Base-by-base conservation (phyloP, 2,888 invertebrate genomes). In the Troides aeacus region DNA sequence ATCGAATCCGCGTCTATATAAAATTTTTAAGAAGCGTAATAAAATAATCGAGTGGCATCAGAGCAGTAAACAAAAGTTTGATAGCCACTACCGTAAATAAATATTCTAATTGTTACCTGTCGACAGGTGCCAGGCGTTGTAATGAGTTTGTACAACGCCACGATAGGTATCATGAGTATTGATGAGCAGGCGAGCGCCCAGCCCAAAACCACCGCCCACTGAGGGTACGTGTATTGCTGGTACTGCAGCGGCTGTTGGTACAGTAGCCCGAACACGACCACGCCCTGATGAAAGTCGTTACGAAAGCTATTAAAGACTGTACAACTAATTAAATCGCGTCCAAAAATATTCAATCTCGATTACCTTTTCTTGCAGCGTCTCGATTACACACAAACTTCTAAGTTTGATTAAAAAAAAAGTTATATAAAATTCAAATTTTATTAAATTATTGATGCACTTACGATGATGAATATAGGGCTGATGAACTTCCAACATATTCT, bases 401-500 rank as follows among this genome's bases (percentile, higher is more conserved):
- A 30, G 30, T 17, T 50, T 15, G 15, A 18, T 15, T 15, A 50
- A 5, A 15, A 50, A 18, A 50, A 2, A 50, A 15, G 18, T 50
- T 17, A 50, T 50, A 18, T 2, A 50, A 4, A 3, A 50, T 50
- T 17, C 2, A 18, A 50, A 50, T 50, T 5, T 50, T 12, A 50
- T 15, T 50, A 50, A 50, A 50, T 5, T 15, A 50, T 15, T 5
- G 46, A 60, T 57, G 46, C 63, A 91, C 95, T 94, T 92, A 97
- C 97, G 80, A 96, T 94, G 68, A 97, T 95, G 78, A 97, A 96
- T 57, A 94, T 89, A 0, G 97, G 97, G 78, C 96, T 96, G 80
- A 97, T 93, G 81, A 96, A 96, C 84, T 97, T 97, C 97, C 97
- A 97, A 82, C 97, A 97, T 79, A 97, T 94, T 80, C 96, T 93